Evolutionary conservation across 2,113 vertebrate species (phyloP).

Genomic region (Cyphomyrus discorhynchus): DNA sequence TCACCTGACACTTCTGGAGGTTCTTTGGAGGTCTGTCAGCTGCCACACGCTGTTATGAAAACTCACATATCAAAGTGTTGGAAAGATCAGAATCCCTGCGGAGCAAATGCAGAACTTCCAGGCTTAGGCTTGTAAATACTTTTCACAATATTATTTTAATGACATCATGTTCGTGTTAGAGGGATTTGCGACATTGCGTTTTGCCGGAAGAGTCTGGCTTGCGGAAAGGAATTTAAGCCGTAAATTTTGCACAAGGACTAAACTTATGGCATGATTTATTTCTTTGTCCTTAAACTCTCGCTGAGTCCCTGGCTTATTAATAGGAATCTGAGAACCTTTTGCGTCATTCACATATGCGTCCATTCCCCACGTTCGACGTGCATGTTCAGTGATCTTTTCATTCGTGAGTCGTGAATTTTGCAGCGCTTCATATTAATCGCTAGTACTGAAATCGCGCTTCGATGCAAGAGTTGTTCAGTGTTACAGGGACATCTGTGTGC

Average conservation of each 20-base stretch:
- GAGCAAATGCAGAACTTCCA: not conserved
- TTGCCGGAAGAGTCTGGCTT: not conserved
- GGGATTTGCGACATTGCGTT: not conserved
- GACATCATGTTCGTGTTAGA: not conserved
- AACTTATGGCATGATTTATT: not conserved
- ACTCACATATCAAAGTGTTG: not conserved
- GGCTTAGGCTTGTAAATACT: not conserved
- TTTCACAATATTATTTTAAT: constrained; percentile 9
- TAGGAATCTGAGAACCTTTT: not conserved
- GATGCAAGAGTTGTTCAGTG: not conserved
- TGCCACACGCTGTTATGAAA: not conserved
- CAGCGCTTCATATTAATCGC: not conserved
- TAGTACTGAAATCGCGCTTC: not conserved
- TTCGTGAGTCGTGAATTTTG: not conserved
- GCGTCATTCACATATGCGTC: not conserved
- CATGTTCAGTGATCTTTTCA: not conserved
- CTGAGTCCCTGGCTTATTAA: not conserved
- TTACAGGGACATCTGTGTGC: not conserved
- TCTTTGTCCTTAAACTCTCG: not conserved
- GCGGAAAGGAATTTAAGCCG: not conserved
- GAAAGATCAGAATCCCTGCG: not conserved
- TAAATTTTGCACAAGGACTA: constrained; percentile 16
- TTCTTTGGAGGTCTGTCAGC: not conserved
- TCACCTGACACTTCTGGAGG: not conserved
- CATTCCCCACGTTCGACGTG: not conserved